phyloP scores from a whole-genome alignment of 2,888 invertebrate genomes.

The Cerceris rybyensis region DNA sequence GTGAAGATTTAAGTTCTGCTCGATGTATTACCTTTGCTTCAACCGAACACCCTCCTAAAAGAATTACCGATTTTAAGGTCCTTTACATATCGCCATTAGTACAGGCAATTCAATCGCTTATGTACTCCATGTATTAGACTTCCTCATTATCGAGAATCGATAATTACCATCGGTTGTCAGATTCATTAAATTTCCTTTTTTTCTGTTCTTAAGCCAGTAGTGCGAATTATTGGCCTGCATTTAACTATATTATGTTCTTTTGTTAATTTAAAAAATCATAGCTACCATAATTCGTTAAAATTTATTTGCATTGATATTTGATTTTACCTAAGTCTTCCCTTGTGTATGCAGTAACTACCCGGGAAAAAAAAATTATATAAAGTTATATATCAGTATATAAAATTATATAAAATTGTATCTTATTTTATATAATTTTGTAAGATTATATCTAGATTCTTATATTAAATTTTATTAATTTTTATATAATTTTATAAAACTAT shows the following conservation, averaged over 20 bases:
- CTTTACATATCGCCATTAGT: not conserved
- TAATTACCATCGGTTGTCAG: conserved; percentile 15
- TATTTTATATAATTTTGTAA: too few relatives aligned
- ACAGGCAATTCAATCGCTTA: conserved; percentile 6
- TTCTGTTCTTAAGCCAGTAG: not conserved
- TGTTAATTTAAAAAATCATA: not conserved
- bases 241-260: not conserved
- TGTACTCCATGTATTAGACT: conserved; percentile 14
- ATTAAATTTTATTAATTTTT: too few relatives aligned
- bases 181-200: conserved; percentile 14
- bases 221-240: not conserved
- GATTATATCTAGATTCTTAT: too few relatives aligned
- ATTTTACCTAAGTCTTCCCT: too few relatives aligned
- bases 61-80: not conserved
- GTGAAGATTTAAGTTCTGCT: not conserved
- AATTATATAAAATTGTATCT: too few relatives aligned
- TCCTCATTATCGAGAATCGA: conserved; percentile 21
- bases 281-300: too few relatives aligned
- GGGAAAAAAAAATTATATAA: too few relatives aligned
- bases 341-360: too few relatives aligned
- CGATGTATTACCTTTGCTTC: not conserved
- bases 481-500: too few relatives aligned
- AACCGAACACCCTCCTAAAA: not conserved
- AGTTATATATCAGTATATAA: too few relatives aligned
- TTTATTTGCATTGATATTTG: too few relatives aligned